Evolutionary conservation across 2,797 vertebrate species (phyloP), one percentile per base, ranked within the genome.

Genomic region (Sitta carolinensis): DNA sequence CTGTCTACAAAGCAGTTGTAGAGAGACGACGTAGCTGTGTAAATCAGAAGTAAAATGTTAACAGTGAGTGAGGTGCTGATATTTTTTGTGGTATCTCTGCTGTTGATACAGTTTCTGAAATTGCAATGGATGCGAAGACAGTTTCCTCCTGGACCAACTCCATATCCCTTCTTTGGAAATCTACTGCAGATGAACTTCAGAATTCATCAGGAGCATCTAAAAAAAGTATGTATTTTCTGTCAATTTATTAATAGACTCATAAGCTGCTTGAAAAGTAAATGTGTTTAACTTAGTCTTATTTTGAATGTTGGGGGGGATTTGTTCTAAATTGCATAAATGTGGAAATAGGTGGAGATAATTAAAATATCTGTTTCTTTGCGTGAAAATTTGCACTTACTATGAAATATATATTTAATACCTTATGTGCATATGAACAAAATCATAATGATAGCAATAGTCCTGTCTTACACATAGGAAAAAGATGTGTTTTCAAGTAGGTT

Each of bases 101-200:
- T 97, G 29, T 34, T 78, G 26, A 14, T 92, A 75, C 54, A 95
- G 55, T 93, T 96, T 58, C 50, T 84, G 13, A 64, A 61, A 62
- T 22, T 97, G 30, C 94, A 38, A 50, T 55, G 94, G 93, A 61
- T 68, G 29, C 42, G 91, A 84, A 87, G 59, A 51, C 23, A 0
- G 10, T 36, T 95, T 52, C 97, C 96, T 80, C 97, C 97, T 3
- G 97, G 97, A 20, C 96, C 94, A 6, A 74, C 81, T 57, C 89
- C 97, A 4, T 70, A 96, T 22, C 97, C 96, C 25, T 4, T 97
- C 18, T 32, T 97, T 29, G 97, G 97, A 82, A 97, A 95, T 54
- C 74, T 97, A 42, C 94, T 96, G 95, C 96, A 97, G 51, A 95
- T 96, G 27, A 95, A 78, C 34, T 96, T 98, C 74, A 75, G 7